Evolutionary conservation across 2,113 vertebrate genomes (phyloP), one percentile per base, ranked within the genome.

Genomic region (Tamias sibiricus): DNA sequence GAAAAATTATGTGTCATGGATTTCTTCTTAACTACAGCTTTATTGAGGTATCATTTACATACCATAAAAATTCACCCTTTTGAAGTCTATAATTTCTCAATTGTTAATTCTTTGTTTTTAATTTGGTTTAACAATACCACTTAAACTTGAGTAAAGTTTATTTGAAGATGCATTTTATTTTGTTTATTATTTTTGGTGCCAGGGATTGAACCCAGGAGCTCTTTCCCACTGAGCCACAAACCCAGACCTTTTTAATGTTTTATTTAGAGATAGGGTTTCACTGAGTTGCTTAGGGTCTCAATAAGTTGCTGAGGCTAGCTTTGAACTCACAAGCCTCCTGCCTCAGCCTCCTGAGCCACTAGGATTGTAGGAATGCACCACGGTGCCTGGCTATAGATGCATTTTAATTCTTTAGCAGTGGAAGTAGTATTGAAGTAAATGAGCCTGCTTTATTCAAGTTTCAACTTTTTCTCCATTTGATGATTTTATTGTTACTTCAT

Each of bases 391-490:
- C 54, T 57, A 24, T 84, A 92, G 80, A 69, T 83, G 28, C 16
- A 44, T 94, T 92, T 95, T 92, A 84, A 35, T 88, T 90, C n/a
- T 69, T 91, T 62, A 81, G 72, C 24, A 42, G 4, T 82, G 59
- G 32, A n/a, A 83, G 26, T 57, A 66, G 49, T 66, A 44, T 83
- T n/a, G 4, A 92, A 93, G 37, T 90, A 52, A 94, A 77, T 92
- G 54, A 87, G 54, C 68, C 22, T 96, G 35, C 28, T 84, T 82
- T 90, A 72, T 69, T 92, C 59, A 92, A 64, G 30, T 42, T 95
- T 90, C 87, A 86, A 69, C 87, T 64, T 85, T 95, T 83, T 71
- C 90, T 97, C 74, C 69, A 35, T 93, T 87, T 92, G 80, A 40
- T 24, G 66, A 54, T 91, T 85, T 91, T 96, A 32, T 80, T 94